These are phyloP conservation scores for Tachina grossa DNA, from an alignment of 2,888 invertebrate species.

Conservation along the genomic window DNA sequence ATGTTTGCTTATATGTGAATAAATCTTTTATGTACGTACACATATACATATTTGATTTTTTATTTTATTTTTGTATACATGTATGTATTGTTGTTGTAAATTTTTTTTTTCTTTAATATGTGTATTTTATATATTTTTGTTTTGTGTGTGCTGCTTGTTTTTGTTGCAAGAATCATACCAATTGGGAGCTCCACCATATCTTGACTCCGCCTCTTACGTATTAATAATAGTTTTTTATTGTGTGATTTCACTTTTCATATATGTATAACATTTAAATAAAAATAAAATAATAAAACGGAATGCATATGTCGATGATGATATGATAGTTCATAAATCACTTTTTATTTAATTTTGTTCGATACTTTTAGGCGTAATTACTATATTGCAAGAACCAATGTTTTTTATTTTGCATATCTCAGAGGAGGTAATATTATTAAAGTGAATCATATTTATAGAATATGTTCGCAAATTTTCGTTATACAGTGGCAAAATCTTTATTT, in stretches of 20 bases:
- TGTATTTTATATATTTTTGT: slow-evolving; percentile 66
- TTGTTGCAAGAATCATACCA: slow-evolving; percentile 70
- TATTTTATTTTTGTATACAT: slow-evolving; percentile 55
- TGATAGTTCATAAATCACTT: too few relatives aligned
- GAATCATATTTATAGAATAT: too few relatives aligned
- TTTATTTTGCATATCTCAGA: too few relatives aligned
- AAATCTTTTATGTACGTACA: slow-evolving; percentile 38
- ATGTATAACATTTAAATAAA: too few relatives aligned
- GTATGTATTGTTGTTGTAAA: slow-evolving; percentile 35
- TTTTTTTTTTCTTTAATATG: slow-evolving; percentile 50
- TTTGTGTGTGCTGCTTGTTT: slow-evolving; percentile 66
- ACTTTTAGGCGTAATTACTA: too few relatives aligned
- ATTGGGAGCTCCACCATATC: slow-evolving; percentile 76
- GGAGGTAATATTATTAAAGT: too few relatives aligned
- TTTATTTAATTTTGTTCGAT: too few relatives aligned
- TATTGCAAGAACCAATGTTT: too few relatives aligned
- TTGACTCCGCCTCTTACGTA: slow-evolving; percentile 80
- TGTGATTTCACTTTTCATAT: slow-evolving; percentile 13
- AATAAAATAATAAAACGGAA: too few relatives aligned
- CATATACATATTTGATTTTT: slow-evolving; percentile 13
- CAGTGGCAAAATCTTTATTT: too few relatives aligned
- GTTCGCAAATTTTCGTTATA: too few relatives aligned
- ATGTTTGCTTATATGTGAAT: slow-evolving; percentile 34
- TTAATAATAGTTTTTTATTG: slow-evolving; percentile 43
- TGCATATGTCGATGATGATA: too few relatives aligned